Base-by-base conservation (phyloP, 2,888 invertebrate genomes). In the Apodemia mormo region DNA sequence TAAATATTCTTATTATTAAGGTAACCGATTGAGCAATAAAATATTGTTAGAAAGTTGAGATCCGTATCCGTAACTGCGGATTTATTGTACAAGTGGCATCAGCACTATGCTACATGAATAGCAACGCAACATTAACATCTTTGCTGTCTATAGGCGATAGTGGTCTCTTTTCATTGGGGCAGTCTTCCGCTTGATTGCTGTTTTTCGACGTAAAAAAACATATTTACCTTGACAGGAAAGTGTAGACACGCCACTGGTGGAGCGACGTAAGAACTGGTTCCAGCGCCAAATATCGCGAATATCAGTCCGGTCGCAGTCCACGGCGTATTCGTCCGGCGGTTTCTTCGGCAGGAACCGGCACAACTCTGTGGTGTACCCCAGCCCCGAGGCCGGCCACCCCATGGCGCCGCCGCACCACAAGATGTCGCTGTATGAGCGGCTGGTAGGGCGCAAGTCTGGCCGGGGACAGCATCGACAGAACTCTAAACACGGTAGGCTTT, bases 201-300 rank as follows among this genome's bases (percentile, higher is more conserved):
- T 22, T 22, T 22, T 22, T 22, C 22, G 22, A 22, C 0, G 22
- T 22, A 22, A 22, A 22, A 22, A 71, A 12, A n/a, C 10, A 33
- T 43, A 66, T 67, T 54, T 69, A 54, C 68, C 56, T 69, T n/a
- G 92, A 40, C 85, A 97, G 97, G 97, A 97, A 90, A 97, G 97
- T 82, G 97, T 98, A 0, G 97, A 97, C 80, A 97, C 97, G 0
- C 97, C 97, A 9, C 94, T 97, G 81, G 97, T 97, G 29, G 97
- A 97, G 84, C 91, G 97, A 69, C 94, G 97, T 54, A 97, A 97
- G 86, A 97, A 97, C 86, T 97, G 97, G 97, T 96, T 98, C 79
- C 96, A 96, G 77, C 94, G 97, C 66, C 97, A 97, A 83, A 96
- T 97, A 76, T 97, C 97, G 12, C 93, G 97, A 77, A 97, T 97